These are phyloP conservation scores for Harpagifer antarcticus DNA, from an alignment of 2,797 vertebrate genomes.

Conservation along the genomic window DNA sequence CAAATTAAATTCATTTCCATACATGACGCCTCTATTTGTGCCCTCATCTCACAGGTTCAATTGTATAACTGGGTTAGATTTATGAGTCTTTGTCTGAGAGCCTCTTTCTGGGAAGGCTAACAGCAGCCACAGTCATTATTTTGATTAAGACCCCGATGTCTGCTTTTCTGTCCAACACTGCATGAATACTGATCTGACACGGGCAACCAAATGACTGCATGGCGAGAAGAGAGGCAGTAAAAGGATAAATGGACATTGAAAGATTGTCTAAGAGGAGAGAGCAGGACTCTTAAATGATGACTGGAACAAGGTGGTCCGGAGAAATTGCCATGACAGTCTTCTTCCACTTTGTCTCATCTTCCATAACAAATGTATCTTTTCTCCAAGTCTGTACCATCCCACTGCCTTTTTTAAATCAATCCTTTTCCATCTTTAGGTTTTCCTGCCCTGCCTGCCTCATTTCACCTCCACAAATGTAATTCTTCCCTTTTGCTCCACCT, in stretches of 20 bases:
- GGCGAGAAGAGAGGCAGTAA: conserved; percentile 10
- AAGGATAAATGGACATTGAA: conserved; percentile 36
- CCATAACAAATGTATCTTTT: conserved; percentile 27
- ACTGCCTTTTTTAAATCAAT: conserved; percentile 49
- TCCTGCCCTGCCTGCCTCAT: conserved; percentile 22
- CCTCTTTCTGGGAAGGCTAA: conserved; percentile 62
- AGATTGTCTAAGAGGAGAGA: conserved; percentile 22
- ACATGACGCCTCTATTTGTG: conserved; percentile 62
- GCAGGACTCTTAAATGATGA: conserved; percentile 39
- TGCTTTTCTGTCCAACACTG: conserved; percentile 48
- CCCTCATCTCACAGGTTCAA: conserved; percentile 53
- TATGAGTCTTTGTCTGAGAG: conserved; percentile 74
- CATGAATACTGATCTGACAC: conserved; percentile 56
- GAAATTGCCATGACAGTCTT: conserved; percentile 29
- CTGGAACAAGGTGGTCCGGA: conserved; percentile 24
- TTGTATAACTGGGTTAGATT: conserved; percentile 66
- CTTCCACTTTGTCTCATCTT: conserved; percentile 32
- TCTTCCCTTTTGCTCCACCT: conserved; percentile 29
- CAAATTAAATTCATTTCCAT: conserved; percentile 71
- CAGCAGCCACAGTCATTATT: conserved; percentile 66
- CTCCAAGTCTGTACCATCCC: conserved; percentile 4
- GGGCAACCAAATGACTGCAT: conserved; percentile 28
- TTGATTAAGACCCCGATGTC: conserved; percentile 67
- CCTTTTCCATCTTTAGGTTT: conserved; percentile 38
- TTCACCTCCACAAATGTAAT: conserved; percentile 47